Conservation (phyloP, 2,888 invertebrate genomes). For the Eustalomyia histrio region DNA sequence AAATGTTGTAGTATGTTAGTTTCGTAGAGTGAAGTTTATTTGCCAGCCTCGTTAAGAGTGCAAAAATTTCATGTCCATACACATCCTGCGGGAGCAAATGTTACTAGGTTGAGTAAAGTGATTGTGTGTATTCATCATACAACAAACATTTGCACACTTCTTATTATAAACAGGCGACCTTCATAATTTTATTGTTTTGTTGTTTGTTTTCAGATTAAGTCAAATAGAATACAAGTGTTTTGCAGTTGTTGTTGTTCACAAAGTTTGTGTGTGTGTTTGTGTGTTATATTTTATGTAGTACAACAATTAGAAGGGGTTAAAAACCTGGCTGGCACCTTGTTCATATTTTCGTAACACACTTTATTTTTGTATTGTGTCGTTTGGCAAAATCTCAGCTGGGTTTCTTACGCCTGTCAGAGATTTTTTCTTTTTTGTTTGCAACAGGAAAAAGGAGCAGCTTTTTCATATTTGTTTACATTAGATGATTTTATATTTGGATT, state of each 20-base stretch:
- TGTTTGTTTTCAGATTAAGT: constrained; percentile 25
- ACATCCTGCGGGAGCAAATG: constrained; percentile 61
- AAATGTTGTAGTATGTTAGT: constrained; percentile 12
- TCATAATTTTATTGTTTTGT: constrained; percentile 50
- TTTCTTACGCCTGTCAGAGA: constrained; percentile 49
- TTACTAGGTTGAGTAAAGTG: constrained; percentile 39
- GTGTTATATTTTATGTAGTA: not conserved
- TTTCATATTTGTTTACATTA: constrained; percentile 44
- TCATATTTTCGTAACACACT: constrained; percentile 52
- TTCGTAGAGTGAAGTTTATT: constrained; percentile 18
- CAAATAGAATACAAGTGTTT: constrained; percentile 57
- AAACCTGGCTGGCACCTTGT: constrained; percentile 59
- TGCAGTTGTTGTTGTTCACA: constrained; percentile 26
- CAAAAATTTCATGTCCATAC: constrained; percentile 43
- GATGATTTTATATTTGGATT: constrained; percentile 30
- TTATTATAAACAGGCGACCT: constrained; percentile 62
- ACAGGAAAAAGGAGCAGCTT: constrained; percentile 41
- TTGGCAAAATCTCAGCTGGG: constrained; percentile 57
- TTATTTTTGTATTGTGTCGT: constrained; percentile 34
- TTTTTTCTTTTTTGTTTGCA: constrained; percentile 26
- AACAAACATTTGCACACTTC: constrained; percentile 34
- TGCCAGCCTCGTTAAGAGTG: constrained; percentile 34
- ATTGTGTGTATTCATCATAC: constrained; percentile 30
- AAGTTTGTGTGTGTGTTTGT: no score
- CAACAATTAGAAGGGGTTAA: constrained; percentile 58